phyloP scores from a whole-genome alignment of 1,140 invertebrate species.

The Anagrus nilaparvatae region DNA sequence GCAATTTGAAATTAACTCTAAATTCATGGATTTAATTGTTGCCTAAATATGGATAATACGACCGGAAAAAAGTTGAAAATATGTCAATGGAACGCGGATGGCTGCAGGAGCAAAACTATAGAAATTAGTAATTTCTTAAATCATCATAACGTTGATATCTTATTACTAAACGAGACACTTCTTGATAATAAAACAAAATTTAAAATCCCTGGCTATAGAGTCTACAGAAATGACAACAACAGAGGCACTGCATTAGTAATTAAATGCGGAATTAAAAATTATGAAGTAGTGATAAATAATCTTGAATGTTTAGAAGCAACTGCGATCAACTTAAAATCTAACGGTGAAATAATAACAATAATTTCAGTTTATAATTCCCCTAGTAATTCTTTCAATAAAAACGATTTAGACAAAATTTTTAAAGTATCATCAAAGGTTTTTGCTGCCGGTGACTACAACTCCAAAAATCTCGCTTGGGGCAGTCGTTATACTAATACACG shows the following conservation, averaged over 20 bases:
- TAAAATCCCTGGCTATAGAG: not conserved
- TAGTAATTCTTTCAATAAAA: not conserved
- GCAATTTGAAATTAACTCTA: not conserved
- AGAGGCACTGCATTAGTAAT: not conserved
- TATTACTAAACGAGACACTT: not conserved
- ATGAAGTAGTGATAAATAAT: not conserved
- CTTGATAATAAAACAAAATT: not conserved
- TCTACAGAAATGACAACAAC: not conserved
- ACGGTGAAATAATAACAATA: not conserved
- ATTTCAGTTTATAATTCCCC: slow-evolving; percentile 1
- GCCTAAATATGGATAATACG: not conserved
- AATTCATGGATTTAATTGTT: not conserved
- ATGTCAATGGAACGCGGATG: not conserved
- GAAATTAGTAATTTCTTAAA: not conserved
- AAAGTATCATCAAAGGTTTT: not conserved
- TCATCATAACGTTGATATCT: not conserved
- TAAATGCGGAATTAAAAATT: not conserved
- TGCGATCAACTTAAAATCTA: not conserved
- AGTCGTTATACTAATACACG: too few relatives aligned
- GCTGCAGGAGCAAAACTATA: not conserved
- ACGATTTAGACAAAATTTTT: slow-evolving; percentile 3
- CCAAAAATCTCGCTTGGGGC: too few relatives aligned
- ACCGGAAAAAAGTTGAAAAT: not conserved
- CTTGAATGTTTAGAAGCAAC: not conserved
- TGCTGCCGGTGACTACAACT: not conserved